Evolutionary conservation across 2,797 vertebrate species (phyloP).

Genomic region (Arrhamphus sclerolepis): DNA sequence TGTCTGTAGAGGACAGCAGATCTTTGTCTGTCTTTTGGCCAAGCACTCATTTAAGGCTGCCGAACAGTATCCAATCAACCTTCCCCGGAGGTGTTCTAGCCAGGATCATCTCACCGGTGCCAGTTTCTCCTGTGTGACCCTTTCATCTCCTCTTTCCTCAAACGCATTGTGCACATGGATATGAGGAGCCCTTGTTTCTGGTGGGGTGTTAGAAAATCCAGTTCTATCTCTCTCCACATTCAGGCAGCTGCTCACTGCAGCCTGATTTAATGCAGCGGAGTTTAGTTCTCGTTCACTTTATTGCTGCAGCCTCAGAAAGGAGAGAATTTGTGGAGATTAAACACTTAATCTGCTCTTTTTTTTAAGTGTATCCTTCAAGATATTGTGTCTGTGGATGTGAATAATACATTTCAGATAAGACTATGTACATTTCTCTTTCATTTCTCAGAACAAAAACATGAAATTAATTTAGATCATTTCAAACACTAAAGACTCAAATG

Average conservation of each 20-base stretch:
- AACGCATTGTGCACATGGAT: slow-evolving; percentile 48
- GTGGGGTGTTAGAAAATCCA: slow-evolving; percentile 53
- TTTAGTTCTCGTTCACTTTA: slow-evolving; percentile 50
- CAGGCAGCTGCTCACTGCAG: slow-evolving; percentile 50
- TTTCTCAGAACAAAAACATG: slow-evolving; percentile 2
- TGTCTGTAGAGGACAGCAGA: slow-evolving; percentile 56
- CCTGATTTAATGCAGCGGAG: slow-evolving; percentile 61
- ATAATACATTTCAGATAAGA: slow-evolving; percentile 3
- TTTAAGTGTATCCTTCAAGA: slow-evolving; percentile 1
- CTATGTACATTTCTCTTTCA: background rate
- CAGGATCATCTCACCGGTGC: slow-evolving; percentile 39
- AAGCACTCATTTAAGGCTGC: slow-evolving; percentile 46
- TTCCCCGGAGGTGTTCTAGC: slow-evolving; percentile 41
- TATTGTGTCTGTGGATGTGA: slow-evolving; percentile 4
- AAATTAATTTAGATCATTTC: slow-evolving; percentile 27
- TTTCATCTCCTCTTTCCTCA: slow-evolving; percentile 50
- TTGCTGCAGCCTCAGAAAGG: slow-evolving; percentile 43
- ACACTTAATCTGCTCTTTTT: slow-evolving; percentile 26
- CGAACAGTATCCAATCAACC: slow-evolving; percentile 63
- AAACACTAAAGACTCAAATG: slow-evolving; percentile 17
- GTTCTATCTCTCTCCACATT: slow-evolving; percentile 46
- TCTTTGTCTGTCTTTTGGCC: slow-evolving; percentile 39
- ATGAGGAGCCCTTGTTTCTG: slow-evolving; percentile 54
- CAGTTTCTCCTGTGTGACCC: slow-evolving; percentile 51
- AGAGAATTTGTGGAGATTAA: slow-evolving; percentile 37